Base-by-base conservation (phyloP, 2,797 vertebrate genomes). In the Lerista edwardsae region DNA sequence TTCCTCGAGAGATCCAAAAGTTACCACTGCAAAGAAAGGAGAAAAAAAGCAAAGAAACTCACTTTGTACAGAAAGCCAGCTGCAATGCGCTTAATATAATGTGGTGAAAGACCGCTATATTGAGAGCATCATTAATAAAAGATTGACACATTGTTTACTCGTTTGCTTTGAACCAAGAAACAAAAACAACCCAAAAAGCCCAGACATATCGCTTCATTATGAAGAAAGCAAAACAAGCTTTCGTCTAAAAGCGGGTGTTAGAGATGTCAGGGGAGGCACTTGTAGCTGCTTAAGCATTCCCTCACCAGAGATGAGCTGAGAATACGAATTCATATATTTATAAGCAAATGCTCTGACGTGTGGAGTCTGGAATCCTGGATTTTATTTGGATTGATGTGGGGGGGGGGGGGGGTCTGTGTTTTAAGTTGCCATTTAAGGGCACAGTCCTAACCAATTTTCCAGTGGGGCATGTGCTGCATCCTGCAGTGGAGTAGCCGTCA, bases 41-140 rank as follows among this genome's bases (percentile, higher is more conserved):
- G 23, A 1, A 25, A 11, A 10, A 19, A n/a, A 11, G 15, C 41
- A 31, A 5, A 3, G 11, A 72, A 8, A 39, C 51, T 55, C 51
- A 17, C 51, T 34, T 68, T 36, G 1, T 15, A 39, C 3, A 29
- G 65, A 34, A n/a, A 87, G 8, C 19, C n/a, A 12, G 6, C 25
- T 23, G 2, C 34, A 69, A 8, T 25, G 10, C 29, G 15, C 47
- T 81, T 72, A 64, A 36, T 84, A 41, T 65, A 69, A 68, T 25
- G 27, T 29, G 61, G 23, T 29, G 39, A 76, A 68, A 83, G 47
- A 79, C 9, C 25, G n/a, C 57, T 27, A 55, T 39, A 72, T 77
- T 72, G 69, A 86, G 74, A 64, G 59, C 59, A 77, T 84, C 68
- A 71, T 80, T 87, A 87, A 81, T 87, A 71, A 71, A 73, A 77